Conservation (phyloP, 2,888 invertebrate species). For the Nomada ferruginata region DNA sequence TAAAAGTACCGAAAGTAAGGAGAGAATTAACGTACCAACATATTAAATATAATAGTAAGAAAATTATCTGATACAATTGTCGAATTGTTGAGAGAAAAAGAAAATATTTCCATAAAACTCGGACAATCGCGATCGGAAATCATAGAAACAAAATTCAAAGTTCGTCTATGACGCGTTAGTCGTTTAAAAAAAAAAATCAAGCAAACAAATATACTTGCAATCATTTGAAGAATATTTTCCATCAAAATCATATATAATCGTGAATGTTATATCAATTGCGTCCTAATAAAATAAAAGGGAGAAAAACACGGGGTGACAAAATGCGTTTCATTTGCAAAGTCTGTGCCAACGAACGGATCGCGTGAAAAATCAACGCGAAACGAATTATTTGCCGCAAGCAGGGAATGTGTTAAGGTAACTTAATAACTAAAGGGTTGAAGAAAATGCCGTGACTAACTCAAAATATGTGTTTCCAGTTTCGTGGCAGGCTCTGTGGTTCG, state of each 20-base stretch:
- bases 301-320: background rate
- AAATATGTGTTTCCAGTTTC: slow-evolving; percentile 78
- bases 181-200: background rate
- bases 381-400: slow-evolving; percentile 49
- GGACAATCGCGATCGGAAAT: slow-evolving; percentile 18
- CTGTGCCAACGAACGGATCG: background rate
- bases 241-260: background rate
- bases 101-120: background rate
- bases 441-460: slow-evolving; percentile 76
- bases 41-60: background rate
- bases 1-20: background rate
- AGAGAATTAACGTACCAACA: background rate
- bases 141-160: slow-evolving; percentile 40
- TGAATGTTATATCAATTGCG: background rate
- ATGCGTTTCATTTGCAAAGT: background rate
- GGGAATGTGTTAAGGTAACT: slow-evolving; percentile 38
- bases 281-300: background rate
- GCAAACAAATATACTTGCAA: background rate
- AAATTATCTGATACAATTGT: too few species aligned
- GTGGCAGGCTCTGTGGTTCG: slow-evolving; percentile 65
- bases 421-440: slow-evolving; percentile 34
- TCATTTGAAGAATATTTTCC: background rate
- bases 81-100: too few species aligned
- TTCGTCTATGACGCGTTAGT: background rate
- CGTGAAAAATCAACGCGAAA: slow-evolving; percentile 30